These are phyloP conservation scores for Trimorus sp. DNA, from an alignment of 2,888 invertebrate species.

Conservation along the genomic window DNA sequence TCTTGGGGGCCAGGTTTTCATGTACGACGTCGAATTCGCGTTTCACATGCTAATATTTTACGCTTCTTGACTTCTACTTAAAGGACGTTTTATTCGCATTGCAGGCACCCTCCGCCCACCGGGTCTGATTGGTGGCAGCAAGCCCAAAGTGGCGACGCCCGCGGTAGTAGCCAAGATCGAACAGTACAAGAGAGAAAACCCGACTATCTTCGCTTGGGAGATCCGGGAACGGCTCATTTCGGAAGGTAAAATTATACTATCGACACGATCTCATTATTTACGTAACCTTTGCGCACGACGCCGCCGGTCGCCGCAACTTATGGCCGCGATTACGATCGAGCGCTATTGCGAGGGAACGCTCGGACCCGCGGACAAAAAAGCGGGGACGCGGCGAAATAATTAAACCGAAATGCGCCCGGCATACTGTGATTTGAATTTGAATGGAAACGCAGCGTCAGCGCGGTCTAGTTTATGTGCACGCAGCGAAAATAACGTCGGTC, in stretches of 20 bases:
- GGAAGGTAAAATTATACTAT: constrained; percentile 88
- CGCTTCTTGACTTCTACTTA: constrained; percentile 65
- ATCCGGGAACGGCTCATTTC: constrained; percentile 97
- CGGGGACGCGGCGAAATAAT: constrained; percentile 31
- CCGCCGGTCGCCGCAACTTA: constrained; percentile 24
- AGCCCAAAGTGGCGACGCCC: constrained; percentile 98
- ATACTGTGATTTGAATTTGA: constrained; percentile 47
- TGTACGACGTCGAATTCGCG: constrained; percentile 60
- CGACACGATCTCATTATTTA: constrained; percentile 40
- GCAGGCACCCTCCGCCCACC: constrained; percentile 94
- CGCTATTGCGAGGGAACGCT: too few species aligned
- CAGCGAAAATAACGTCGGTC: constrained; percentile 49
- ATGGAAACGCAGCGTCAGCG: constrained; percentile 54
- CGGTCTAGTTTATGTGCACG: constrained; percentile 56
- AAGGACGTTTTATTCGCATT: constrained; percentile 77
- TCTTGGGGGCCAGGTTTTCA: constrained; percentile 33
- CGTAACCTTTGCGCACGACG: constrained; percentile 29
- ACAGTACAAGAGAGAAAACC: constrained; percentile 98
- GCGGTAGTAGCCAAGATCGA: constrained; percentile 98
- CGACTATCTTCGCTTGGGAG: constrained; percentile 99
- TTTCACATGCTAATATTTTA: constrained; percentile 62
- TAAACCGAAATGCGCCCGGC: constrained; percentile 33
- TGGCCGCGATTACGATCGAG: too few species aligned
- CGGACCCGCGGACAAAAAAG: too few species aligned
- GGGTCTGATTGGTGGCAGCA: constrained; percentile 96